phyloP scores from a whole-genome alignment of 2,888 invertebrate genomes.

The Unio delphinus region DNA sequence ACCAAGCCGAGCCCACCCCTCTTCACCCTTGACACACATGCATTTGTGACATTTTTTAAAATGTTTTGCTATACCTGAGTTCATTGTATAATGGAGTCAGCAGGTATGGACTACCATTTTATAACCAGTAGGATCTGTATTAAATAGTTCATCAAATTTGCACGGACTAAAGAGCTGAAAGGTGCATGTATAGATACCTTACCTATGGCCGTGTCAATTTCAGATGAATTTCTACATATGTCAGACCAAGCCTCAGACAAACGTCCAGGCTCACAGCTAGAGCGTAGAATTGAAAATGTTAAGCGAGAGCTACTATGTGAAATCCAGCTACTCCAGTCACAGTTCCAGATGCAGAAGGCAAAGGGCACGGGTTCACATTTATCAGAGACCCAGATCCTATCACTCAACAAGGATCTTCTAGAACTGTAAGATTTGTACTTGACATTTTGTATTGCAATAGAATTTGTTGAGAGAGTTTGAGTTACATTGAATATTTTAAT shows the following conservation, averaged over 20 bases:
- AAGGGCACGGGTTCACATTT: slow-evolving; percentile 39
- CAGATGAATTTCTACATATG: slow-evolving; percentile 45
- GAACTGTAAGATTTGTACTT: slow-evolving; percentile 38
- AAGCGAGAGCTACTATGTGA: slow-evolving; percentile 43
- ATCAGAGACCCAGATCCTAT: slow-evolving; percentile 36
- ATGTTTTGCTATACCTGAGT: no score
- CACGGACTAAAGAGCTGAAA: no score
- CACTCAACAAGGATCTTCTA: slow-evolving; percentile 39
- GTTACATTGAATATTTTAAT: no score
- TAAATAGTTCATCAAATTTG: no score
- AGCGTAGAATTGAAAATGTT: slow-evolving; percentile 36
- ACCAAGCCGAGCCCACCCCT: no score
- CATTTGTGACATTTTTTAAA: no score
- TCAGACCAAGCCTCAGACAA: slow-evolving; percentile 25
- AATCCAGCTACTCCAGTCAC: slow-evolving; percentile 40
- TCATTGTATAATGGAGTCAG: no score
- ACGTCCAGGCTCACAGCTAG: slow-evolving; percentile 29
- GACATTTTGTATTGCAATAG: not conserved
- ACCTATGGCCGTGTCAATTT: slow-evolving; percentile 1
- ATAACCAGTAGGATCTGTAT: no score
- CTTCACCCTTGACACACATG: no score
- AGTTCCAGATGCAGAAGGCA: slow-evolving; percentile 35
- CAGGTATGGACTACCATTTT: no score
- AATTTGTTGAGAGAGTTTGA: no score
- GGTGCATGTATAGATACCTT: no score